Base-by-base conservation (phyloP, 1,140 invertebrate genomes). In the Aphelinus certus region DNA sequence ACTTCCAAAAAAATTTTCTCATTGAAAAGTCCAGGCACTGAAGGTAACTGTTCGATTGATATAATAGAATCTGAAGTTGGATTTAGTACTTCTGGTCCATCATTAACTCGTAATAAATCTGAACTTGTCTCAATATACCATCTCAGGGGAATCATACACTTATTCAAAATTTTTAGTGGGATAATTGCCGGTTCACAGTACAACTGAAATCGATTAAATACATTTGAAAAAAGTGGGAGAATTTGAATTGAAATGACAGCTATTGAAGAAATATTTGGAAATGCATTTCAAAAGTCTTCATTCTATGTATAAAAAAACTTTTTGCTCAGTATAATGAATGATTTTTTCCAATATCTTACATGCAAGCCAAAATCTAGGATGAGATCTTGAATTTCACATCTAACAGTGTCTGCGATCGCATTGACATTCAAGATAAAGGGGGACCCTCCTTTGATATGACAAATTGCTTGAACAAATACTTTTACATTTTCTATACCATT, bases 281-380 rank as follows among this genome's bases (percentile, higher is more conserved):
- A 26, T 26, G 26, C 26, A 26, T 26, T 26, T 26, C 0, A 26
- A 26, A 26, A 26, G 26, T 26, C 26, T 26, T 26, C 26, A 26
- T 26, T 26, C 26, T 26, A 26, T 0, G 0, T 26, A 26, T 26
- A 26, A 26, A 26, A 26, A 26, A 26, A 26, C 0, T 26, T 26
- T 26, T 26, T 0, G 0, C 26, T 26, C 26, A 26, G 26, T 26
- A 26, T 26, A 26, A 26, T 26, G 26, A 0, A 26, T 26, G 26
- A 26, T 26, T 26, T 26, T 26, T 26, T 0, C 26, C 26, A 26
- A 26, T 26, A 26, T 26, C n/a, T 62, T 80, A 87, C 87, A 76
- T 83, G 81, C 69, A 84, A 77, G 42, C 86, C 88, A 75, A 86
- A 87, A 75, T 89, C 83, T 6, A 89, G 81, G 2, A 62, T 6